A percentile compares a stretch with the other conserved stretches of the same genome.
Conservation (phyloP, 1,140 invertebrate species). For the Bathynomus jamesi region DNA sequence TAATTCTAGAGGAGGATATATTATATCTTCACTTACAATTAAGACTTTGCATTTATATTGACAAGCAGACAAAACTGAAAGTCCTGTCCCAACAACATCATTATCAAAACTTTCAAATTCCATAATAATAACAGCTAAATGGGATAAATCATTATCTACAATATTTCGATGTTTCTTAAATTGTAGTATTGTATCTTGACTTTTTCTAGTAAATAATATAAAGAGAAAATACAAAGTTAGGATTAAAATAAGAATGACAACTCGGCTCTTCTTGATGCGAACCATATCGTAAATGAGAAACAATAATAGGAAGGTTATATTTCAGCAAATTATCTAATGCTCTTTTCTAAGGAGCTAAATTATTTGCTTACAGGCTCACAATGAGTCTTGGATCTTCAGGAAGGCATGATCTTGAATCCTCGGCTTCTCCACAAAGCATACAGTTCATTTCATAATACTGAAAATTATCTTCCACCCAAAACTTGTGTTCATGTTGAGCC, state of each 20-base stretch:
- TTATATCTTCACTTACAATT: conserved; percentile 61
- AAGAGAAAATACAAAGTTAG: neutral
- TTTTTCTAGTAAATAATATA: neutral
- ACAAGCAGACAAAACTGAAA: conserved; percentile 60
- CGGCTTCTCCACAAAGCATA: conserved; percentile 38
- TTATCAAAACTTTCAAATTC: conserved; percentile 81
- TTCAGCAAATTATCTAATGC: too few species aligned
- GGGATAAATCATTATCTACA: neutral
- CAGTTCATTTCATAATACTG: conserved; percentile 41
- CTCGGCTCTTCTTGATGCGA: neutral
- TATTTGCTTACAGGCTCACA: conserved; percentile 19
- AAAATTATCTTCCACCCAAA: conserved; percentile 38
- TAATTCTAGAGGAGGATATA: conserved; percentile 70
- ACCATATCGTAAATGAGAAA: too few species aligned
- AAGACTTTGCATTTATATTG: conserved; percentile 59
- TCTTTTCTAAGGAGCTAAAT: too few species aligned
- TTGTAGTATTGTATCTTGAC: neutral
- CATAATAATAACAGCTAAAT: conserved; percentile 55
- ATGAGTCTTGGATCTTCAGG: conserved; percentile 38
- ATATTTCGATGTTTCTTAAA: neutral
- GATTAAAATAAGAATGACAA: neutral
- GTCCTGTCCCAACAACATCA: conserved; percentile 63
- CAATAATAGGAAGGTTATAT: too few species aligned
- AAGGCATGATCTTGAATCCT: conserved; percentile 38
- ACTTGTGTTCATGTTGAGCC: conserved; percentile 34